Base-by-base conservation (phyloP, 2,113 vertebrate species). In the Coreoperca whiteheadi region DNA sequence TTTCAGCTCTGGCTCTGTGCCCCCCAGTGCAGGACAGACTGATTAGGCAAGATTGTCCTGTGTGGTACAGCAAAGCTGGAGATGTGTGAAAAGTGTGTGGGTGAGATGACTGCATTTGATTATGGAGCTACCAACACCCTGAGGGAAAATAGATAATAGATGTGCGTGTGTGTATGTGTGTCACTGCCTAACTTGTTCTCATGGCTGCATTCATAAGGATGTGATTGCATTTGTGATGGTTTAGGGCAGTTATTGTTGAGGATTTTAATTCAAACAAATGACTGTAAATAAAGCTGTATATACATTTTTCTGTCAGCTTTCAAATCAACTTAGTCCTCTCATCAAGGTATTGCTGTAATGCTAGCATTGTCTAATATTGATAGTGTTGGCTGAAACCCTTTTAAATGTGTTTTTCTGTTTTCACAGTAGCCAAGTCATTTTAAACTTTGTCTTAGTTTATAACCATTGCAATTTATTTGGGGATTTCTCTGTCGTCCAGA, bases 61-160 rank as follows among this genome's bases (percentile, higher is more conserved):
- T 86, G 84, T 86, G 85, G 78, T 81, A 68, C 70, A 64, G 85
- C 63, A 70, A 83, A 84, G 73, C 74, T 68, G 76, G 77, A 88
- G 56, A 90, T 78, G 87, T 90, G 88, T 80, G 79, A 91, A 88
- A 87, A 82, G 50, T 87, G 77, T 77, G 91, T 86, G 88, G 87
- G 89, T 84, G 89, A 89, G 81, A 82, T 82, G 82, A 87, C 69
- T 86, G 87, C 65, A 89, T 90, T 83, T 87, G 89, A 91, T 91
- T 87, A 92, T 87, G 85, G 81, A 83, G 83, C 87, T 75, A 68
- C 74, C 81, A 65, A 54, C 12, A 10, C 74, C 90, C 85, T 48
- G 8, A 82, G 74, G 88, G 69, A 51, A 84, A 83, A 74, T 28
- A 79, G 83, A 85, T 88, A 88, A 89, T 81, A 57, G 85, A 77